Evolutionary conservation across 2,888 invertebrate species (phyloP), one percentile per base, ranked within the genome.

Genomic region (Chirona hameri): DNA sequence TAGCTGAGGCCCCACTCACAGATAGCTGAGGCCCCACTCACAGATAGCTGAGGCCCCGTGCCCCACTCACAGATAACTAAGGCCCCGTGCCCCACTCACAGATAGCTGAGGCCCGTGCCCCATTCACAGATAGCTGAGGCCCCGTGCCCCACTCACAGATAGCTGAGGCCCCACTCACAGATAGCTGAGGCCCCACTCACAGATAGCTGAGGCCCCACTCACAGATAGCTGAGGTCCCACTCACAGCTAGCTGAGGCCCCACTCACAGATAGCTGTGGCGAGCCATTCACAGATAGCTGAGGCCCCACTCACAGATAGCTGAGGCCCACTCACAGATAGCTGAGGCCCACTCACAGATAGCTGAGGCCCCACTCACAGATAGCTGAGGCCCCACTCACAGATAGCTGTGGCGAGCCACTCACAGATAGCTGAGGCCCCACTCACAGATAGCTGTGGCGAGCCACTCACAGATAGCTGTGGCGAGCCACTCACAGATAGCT

Each of bases 301-400:
- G 72, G 18, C n/a, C n/a, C n/a, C n/a, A n/a, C n/a, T n/a, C 72
- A 72, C 72, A 29, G 72, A 31, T 72, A 72, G 21, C 31, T 72
- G 18, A 72, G 72, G 18, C n/a, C n/a, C n/a, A n/a, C n/a, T n/a
- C 72, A 72, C 72, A 29, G 72, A 31, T 72, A 72, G 21, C 31
- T 72, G 18, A 72, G 72, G 18, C n/a, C n/a, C n/a, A n/a, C n/a
- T n/a, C 72, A 72, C 72, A 29, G 72, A 31, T 72, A 72, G 21
- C 31, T 72, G 18, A 72, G 72, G 18, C n/a, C n/a, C n/a, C n/a
- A n/a, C n/a, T n/a, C 72, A 72, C 72, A 29, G 72, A 31, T 72
- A 72, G 21, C 31, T 72, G 18, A 72, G 72, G 18, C n/a, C n/a
- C n/a, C n/a, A n/a, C n/a, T n/a, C 72, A 72, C 72, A 29, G 72